Evolutionary conservation across 1,140 invertebrate species (phyloP), one percentile per base, ranked within the genome.

Genomic region (Drosophila kikkawai): DNA sequence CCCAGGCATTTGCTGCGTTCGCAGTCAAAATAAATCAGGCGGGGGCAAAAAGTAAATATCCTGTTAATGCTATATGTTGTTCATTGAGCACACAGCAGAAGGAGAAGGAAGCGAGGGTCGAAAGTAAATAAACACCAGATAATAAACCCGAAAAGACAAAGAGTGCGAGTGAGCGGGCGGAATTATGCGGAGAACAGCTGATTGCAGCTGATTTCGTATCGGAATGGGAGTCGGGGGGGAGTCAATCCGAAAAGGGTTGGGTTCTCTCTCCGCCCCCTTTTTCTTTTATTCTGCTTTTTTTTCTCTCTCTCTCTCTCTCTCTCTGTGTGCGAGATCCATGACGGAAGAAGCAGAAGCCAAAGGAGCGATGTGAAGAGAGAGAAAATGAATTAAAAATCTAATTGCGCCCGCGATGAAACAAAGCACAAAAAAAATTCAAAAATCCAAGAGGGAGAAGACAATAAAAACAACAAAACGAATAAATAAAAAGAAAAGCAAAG

Each of bases 301-400:
- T 32, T n/a, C n/a, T n/a, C n/a, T n/a, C 19, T 19, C 42, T 36
- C 39, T 19, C 42, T 57, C 37, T 63, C 44, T 45, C 19, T 48
- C 47, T 26, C 50, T 85, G 77, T 87, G 84, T 75, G 70, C 81
- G 78, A 47, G 78, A 84, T 68, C 47, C 83, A 88, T 87, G 83
- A 87, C 83, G 83, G 82, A 85, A 84, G 82, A 75, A 69, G 70
- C 65, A 50, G 69, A 37, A 71, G 66, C 34, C 36, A 70, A 73
- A 75, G 67, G 68, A 70, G 73, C 45, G 36, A 44, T 50, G 65
- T 34, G 45, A 22, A 67, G 63, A 79, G 48, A 58, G 66, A 80
- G 77, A 88, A 88, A 90, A 80, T 90, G 84, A 88, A 90, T 88
- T 90, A 87, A 90, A 87, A 87, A 87, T 87, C 84, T 88, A 87